phyloP scores from a whole-genome alignment of 2,888 invertebrate species.

The Ceriagrion tenellum region DNA sequence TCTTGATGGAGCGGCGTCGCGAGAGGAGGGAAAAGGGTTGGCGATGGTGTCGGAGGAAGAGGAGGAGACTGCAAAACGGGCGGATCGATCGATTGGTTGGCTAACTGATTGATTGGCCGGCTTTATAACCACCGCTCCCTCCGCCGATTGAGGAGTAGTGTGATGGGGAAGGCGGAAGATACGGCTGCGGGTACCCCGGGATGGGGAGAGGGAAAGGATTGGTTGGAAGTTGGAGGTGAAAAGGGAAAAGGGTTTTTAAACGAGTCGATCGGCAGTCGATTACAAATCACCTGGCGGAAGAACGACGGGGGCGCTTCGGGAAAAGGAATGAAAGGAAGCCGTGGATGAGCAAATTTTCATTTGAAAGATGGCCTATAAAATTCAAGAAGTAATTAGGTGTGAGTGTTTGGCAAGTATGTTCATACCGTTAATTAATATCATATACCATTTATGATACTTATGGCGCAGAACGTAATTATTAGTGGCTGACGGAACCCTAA shows the following conservation, averaged over 20 bases:
- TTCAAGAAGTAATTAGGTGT: no score
- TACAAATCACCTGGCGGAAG: no score
- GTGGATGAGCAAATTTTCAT: background rate
- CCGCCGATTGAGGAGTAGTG: background rate
- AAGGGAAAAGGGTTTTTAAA: background rate
- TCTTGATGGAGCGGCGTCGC: no score
- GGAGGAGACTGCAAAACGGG: background rate
- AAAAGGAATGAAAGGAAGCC: background rate
- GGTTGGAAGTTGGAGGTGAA: no score
- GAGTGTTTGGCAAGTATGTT: no score
- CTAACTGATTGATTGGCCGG: constrained; percentile 6
- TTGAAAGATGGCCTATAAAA: no score
- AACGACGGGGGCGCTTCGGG: no score
- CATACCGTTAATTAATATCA: no score
- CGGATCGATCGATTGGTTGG: background rate
- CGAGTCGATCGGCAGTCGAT: no score
- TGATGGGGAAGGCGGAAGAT: background rate
- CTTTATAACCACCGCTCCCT: background rate
- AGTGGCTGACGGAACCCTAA: no score
- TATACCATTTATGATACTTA: no score
- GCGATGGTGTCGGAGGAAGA: background rate
- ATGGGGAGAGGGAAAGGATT: background rate
- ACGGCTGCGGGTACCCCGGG: background rate
- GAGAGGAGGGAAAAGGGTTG: background rate
- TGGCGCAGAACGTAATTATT: no score